Percentiles rank a stretch among this genome's conserved stretches.
phyloP scores from a whole-genome alignment of 2,888 invertebrate species.

The Xanthia icteritia region DNA sequence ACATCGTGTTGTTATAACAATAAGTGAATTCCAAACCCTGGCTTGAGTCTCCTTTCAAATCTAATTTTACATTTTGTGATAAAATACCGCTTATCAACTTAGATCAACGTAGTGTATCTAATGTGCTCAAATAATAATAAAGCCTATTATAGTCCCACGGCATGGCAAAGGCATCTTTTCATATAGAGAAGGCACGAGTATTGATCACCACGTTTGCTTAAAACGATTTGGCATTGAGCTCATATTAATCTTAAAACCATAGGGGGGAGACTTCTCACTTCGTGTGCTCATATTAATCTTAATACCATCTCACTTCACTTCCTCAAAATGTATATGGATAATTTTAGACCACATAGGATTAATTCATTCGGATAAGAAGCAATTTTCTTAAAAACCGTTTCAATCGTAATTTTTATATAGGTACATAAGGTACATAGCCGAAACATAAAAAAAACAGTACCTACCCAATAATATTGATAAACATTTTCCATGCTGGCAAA shows the following conservation, averaged over 20 bases:
- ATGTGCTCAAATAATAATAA: not conserved
- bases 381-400: not conserved
- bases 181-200: not conserved
- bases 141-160: too few relatives aligned
- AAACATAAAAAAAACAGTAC: not conserved
- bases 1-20: not conserved
- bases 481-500: constrained; percentile 8
- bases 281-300: not conserved
- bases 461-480: not conserved
- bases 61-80: not conserved
- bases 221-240: not conserved
- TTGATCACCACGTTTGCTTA: not conserved
- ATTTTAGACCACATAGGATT: not conserved
- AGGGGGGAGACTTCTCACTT: too few relatives aligned
- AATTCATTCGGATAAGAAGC: too few relatives aligned
- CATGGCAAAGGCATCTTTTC: not conserved
- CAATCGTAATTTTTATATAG: not conserved
- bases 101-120: not conserved
- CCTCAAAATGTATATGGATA: too few relatives aligned
- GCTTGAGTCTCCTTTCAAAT: not conserved
- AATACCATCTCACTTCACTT: not conserved
- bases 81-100: too few relatives aligned
- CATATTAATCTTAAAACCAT: not conserved
- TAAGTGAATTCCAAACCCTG: not conserved
- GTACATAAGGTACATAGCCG: not conserved